Conservation (phyloP, 1,140 invertebrate species). For the Drosophila parvula region DNA sequence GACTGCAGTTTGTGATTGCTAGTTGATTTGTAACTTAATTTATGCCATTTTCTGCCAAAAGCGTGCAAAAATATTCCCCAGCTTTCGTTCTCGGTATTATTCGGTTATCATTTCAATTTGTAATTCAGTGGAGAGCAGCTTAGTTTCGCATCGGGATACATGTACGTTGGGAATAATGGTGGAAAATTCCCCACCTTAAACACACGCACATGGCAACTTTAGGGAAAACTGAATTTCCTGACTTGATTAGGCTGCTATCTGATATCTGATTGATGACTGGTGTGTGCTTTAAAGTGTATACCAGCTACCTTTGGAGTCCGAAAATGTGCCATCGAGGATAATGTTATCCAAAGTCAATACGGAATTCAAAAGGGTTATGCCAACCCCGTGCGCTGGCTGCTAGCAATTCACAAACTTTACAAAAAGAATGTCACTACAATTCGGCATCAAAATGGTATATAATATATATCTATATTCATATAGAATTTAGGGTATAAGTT, state of each 20-base stretch:
- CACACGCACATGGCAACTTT: conserved; percentile 8
- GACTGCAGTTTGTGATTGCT: conserved; percentile 24
- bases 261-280: conserved; percentile 21
- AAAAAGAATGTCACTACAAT: no score
- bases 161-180: neutral
- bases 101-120: conserved; percentile 59
- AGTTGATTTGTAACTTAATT: conserved; percentile 65
- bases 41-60: conserved; percentile 47
- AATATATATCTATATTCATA: no score
- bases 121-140: conserved; percentile 42
- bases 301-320: neutral
- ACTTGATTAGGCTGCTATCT: conserved; percentile 54
- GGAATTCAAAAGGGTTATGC: no score
- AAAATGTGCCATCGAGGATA: neutral
- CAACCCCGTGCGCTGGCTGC: no score
- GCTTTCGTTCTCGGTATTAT: conserved; percentile 4
- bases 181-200: neutral
- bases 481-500: no score
- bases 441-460: no score
- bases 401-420: no score
- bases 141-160: conserved; percentile 49
- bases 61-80: conserved; percentile 19
- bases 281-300: neutral
- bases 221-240: conserved; percentile 32
- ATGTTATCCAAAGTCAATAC: no score